Base-by-base conservation (phyloP, 2,888 invertebrate genomes). In the Molanna angustata region DNA sequence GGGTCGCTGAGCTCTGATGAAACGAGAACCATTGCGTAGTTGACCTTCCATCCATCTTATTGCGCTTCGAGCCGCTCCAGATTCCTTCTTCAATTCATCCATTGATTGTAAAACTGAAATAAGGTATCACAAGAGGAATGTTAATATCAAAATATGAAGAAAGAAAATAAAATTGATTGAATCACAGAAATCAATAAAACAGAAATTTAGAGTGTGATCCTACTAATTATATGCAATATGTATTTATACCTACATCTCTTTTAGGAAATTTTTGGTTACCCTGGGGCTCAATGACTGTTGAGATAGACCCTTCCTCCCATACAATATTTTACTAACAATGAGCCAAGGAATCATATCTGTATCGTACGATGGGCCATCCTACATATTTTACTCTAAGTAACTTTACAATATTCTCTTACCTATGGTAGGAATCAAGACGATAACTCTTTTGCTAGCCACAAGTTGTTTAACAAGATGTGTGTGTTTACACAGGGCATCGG, bases 11-110 rank as follows among this genome's bases (percentile, higher is more conserved):
- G 93, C 88, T 61, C 93, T 80, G 64, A 95, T 78, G 68, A 87
- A 94, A 59, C 94, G 80, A 62, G 92, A 93, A 9, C 95, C 95
- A 58, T 85, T 85, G 61, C 86, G 85, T 60, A 95, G 84, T 67
- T 94, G 93, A 31, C 82, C 76, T 71, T 95, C 95, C 59, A 96
- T 74, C 94, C 94, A 96, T 61, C 95, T 88, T 54, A 94, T 95
- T 2, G 92, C 93, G 67, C 94, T 93, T 46, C 95, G 82, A 1
- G 94, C 94, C 58, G 86, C 83, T 59, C 85, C 83, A 64, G 88
- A 87, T 61, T 87, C 87, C 55, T 90, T 87, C 74, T 96, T 95
- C 63, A 93, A 72, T 63, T 90, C 87, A 69, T 95, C 95, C 67
- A 95, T 72, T 58, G 90, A 89, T 63, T 90, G 90, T 52, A 95